Base-by-base conservation (phyloP, 2,888 invertebrate species). In the Mimumesa dahlbomi region DNA sequence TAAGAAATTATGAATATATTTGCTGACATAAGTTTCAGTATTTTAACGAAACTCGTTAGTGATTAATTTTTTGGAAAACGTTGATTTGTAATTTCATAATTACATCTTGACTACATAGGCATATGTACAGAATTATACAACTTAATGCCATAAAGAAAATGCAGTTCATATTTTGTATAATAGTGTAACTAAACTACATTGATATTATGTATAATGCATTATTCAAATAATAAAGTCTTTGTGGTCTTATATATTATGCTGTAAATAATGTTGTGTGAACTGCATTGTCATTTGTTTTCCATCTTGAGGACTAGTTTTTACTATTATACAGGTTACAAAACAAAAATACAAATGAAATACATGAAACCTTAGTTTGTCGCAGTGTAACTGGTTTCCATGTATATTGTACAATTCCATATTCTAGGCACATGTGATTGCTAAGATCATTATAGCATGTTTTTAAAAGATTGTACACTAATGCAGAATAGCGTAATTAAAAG, bases 321-420 rank as follows among this genome's bases (percentile, higher is more conserved):
- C 54, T 43, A 31, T 59, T 38, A 59, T 66, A 54, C 31, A 56
- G 31, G 43, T 43, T 25, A 43, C 21, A 63, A 34, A 25, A 58
- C 54, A 53, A 56, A 48, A 38, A 56, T 38, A 49, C 52, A 56
- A 38, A 49, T 54, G 45, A 49, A 61, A 56, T n/a, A 46, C 34
- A 25, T n/a, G n/a, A 48, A 14, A 29, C 43, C 16, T 25, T n/a
- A 49, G 14, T 59, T 58, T 50, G 21, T 29, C n/a, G n/a, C 56
- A 36, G 14, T 50, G 31, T 16, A 16, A 67, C 45, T 45, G 48
- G 7, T 22, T 63, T 46, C 53, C 46, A 43, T 48, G 43, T 42
- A 56, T 59, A 63, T 62, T 52, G 43, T 34, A 59, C 74, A 75
- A 74, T 70, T 75, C 70, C 63, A 70, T 13, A 19, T 59, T 48